A percentile compares a stretch with the other conserved stretches of the same genome.
Conservation (phyloP, 2,113 vertebrate genomes). For the Paramormyrops kingsleyae region DNA sequence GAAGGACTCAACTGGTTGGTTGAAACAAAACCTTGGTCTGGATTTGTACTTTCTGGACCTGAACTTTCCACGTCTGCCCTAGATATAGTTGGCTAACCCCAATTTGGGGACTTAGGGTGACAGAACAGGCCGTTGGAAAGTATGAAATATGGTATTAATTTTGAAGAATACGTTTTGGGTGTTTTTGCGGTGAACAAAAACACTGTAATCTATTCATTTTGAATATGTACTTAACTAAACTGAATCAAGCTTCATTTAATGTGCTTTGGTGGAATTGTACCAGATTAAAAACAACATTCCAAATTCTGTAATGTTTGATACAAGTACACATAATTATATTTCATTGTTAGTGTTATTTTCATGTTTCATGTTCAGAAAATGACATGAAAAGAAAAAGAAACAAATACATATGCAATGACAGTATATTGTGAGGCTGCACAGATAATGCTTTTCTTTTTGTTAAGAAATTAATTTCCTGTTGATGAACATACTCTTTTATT, state of each 20-base stretch:
- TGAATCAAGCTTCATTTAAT: background rate
- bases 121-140: background rate
- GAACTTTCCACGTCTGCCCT: no score
- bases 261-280: background rate
- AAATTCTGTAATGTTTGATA: background rate
- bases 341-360: background rate
- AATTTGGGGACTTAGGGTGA: background rate
- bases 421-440: background rate
- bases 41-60: no score
- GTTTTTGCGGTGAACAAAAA: background rate
- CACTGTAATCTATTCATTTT: background rate
- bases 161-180: background rate
- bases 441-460: background rate
- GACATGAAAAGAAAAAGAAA: background rate
- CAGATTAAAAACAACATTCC: background rate
- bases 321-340: background rate
- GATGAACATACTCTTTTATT: background rate
- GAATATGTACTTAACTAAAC: background rate
- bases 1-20: no score
- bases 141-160: background rate
- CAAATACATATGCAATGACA: background rate
- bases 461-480: slow-evolving; percentile 1
- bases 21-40: no score
- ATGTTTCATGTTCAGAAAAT: background rate
- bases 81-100: background rate